Evolutionary conservation across 1,140 invertebrate genomes (phyloP).

Genomic region (Aricia agestis): DNA sequence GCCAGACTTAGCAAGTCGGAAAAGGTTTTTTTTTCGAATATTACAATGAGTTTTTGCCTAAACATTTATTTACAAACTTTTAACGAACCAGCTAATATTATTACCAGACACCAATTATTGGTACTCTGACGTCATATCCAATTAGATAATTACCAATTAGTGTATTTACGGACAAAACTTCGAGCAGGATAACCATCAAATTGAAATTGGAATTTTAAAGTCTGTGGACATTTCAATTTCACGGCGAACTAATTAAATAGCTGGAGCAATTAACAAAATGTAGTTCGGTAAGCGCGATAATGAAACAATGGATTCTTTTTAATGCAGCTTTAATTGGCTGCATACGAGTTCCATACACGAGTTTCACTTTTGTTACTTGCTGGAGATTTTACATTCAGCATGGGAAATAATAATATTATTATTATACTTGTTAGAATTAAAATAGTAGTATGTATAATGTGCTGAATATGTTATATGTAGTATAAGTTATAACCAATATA

Average conservation of each 20-base stretch:
- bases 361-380: not conserved
- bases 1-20: too few species aligned
- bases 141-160: not conserved
- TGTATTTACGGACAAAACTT: not conserved
- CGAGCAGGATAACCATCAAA: not conserved
- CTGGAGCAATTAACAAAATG: conserved; percentile 66
- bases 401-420: too few species aligned
- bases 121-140: not conserved
- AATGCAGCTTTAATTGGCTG: conserved; percentile 58
- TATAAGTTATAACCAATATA: too few species aligned
- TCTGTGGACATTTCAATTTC: conserved; percentile 30
- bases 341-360: conserved; percentile 15
- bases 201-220: not conserved
- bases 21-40: too few species aligned
- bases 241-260: conserved; percentile 59
- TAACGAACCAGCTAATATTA: too few species aligned
- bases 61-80: too few species aligned
- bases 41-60: too few species aligned
- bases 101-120: too few species aligned
- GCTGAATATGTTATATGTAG: too few species aligned
- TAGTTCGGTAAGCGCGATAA: conserved; percentile 48
- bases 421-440: too few species aligned
- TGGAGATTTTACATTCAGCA: too few species aligned
- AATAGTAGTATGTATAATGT: too few species aligned
- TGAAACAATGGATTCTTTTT: conserved; percentile 56